phyloP scores from a whole-genome alignment of 2,113 vertebrate genomes.

The Daphoenositta chrysoptera region DNA sequence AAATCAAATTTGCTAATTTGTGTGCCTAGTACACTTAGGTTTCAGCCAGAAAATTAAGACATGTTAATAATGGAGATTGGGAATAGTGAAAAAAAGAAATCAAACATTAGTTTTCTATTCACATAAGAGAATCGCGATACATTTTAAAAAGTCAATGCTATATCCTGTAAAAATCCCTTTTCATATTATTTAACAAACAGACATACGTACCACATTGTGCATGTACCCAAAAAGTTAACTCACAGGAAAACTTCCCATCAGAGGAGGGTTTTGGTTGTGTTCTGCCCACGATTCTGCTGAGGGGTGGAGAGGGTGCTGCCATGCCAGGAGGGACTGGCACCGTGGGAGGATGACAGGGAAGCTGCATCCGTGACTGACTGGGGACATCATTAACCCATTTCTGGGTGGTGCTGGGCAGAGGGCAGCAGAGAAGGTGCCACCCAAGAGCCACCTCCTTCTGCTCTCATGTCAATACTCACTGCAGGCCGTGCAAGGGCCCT shows the following conservation, averaged over 20 bases:
- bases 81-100: slow-evolving; percentile 54
- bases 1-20: slow-evolving; percentile 36
- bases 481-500: not conserved
- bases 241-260: not conserved
- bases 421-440: not conserved
- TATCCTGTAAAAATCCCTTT: slow-evolving; percentile 63
- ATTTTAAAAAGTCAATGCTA: not conserved
- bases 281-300: not conserved
- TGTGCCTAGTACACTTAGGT: slow-evolving; percentile 56
- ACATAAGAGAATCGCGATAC: not conserved
- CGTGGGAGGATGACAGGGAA: rapidly evolving
- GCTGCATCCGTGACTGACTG: rapidly evolving
- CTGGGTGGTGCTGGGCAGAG: rapidly evolving
- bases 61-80: slow-evolving; percentile 66
- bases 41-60: slow-evolving; percentile 76
- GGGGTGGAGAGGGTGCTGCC: not conserved
- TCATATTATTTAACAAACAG: not conserved
- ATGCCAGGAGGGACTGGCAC: not conserved
- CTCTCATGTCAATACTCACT: rapidly evolving
- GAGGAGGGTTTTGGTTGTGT: not conserved
- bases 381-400: rapidly evolving
- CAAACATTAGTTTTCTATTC: slow-evolving; percentile 59
- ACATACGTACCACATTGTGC: slow-evolving; percentile 24
- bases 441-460: not conserved
- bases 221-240: slow-evolving; percentile 49